Percentiles rank a stretch among this genome's conserved stretches.
Evolutionary conservation across 2,888 invertebrate genomes (phyloP).

Genomic region (Mamestra brassicae): DNA sequence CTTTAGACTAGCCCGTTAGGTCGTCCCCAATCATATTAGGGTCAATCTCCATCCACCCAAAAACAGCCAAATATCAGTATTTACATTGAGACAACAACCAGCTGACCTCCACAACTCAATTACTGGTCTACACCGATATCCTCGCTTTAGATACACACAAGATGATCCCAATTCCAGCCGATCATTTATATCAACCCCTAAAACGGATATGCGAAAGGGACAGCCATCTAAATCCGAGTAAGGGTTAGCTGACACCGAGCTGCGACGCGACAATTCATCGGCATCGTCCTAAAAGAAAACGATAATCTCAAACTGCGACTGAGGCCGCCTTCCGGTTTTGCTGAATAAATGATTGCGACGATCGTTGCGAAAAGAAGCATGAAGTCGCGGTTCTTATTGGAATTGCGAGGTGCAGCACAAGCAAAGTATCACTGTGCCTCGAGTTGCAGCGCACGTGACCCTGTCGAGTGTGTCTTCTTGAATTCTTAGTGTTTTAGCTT

Average conservation of each 20-base stretch:
- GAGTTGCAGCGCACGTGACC: too few relatives aligned
- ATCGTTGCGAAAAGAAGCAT: too few relatives aligned
- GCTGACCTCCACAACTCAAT: constrained; percentile 26
- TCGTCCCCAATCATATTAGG: constrained; percentile 2
- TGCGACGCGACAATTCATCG: too few relatives aligned
- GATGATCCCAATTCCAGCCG: constrained; percentile 27
- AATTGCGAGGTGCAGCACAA: too few relatives aligned
- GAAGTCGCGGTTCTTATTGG: too few relatives aligned
- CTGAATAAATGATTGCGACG: too few relatives aligned
- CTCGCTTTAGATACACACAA: constrained; percentile 30
- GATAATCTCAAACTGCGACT: too few relatives aligned
- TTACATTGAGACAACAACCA: constrained; percentile 8
- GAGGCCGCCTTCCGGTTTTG: too few relatives aligned
- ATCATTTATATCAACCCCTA: constrained; percentile 37
- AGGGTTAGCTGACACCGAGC: neutral
- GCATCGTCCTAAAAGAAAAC: too few relatives aligned
- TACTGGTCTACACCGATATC: constrained; percentile 3
- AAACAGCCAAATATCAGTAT: constrained; percentile 24
- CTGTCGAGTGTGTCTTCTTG: too few relatives aligned
- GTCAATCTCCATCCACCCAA: constrained; percentile 7
- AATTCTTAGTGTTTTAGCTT: too few relatives aligned
- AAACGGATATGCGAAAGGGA: constrained; percentile 40
- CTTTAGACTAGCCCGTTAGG: neutral
- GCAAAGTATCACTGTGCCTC: too few relatives aligned
- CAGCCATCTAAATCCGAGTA: constrained; percentile 44